phyloP scores from a whole-genome alignment of 2,888 invertebrate species.

The Anorthoa munda region DNA sequence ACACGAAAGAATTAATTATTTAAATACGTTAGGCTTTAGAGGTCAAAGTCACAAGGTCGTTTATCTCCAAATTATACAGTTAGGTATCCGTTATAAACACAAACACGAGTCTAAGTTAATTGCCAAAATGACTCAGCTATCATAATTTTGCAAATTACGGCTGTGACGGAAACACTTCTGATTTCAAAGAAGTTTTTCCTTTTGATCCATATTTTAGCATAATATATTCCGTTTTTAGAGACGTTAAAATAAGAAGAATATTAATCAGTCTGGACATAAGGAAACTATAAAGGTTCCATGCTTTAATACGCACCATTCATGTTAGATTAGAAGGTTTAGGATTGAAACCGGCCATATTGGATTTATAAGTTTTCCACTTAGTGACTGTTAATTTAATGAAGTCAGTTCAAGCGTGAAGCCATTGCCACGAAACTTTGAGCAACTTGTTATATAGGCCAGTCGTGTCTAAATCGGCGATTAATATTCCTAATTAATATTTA shows the following conservation, averaged over 20 bases:
- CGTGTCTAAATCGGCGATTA: conserved; percentile 24
- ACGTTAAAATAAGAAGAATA: conserved; percentile 6
- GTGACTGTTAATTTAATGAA: conserved; percentile 30
- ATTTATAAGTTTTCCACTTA: conserved; percentile 47
- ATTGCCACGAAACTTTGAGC: conserved; percentile 51
- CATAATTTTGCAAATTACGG: conserved; percentile 35
- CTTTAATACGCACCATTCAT: background rate
- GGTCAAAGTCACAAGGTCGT: conserved; percentile 52
- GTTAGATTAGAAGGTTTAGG: background rate
- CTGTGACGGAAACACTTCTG: conserved; percentile 43
- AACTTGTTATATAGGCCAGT: conserved; percentile 33
- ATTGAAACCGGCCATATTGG: conserved; percentile 32
- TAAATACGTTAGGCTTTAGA: conserved; percentile 28
- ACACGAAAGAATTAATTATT: conserved; percentile 17
- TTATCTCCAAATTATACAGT: conserved; percentile 43
- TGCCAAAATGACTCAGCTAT: conserved; percentile 35
- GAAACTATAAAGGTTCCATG: background rate
- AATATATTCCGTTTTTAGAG: background rate
- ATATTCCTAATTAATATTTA: conserved; percentile 33
- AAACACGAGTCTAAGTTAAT: conserved; percentile 21
- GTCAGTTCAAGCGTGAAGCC: conserved; percentile 46
- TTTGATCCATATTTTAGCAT: conserved; percentile 7
- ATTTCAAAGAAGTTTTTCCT: conserved; percentile 41
- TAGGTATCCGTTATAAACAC: conserved; percentile 47
- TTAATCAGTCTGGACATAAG: background rate